Percentiles rank a stretch among this genome's conserved stretches.
Conservation (phyloP, 2,797 vertebrate genomes). For the Xiphophorus birchmanni region DNA sequence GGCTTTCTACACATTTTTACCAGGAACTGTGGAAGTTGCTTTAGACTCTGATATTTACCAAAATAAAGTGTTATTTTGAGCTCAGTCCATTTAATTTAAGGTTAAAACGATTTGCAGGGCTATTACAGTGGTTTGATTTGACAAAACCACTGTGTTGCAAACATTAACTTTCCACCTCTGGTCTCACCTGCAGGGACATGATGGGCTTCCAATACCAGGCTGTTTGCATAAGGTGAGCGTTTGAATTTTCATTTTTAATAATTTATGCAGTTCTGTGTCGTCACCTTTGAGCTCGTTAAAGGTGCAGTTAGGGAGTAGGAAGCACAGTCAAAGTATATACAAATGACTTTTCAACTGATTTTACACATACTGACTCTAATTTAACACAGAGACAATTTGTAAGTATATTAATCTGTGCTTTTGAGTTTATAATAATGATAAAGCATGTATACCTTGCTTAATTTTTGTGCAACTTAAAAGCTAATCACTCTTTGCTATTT, state of each 20-base stretch:
- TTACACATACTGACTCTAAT: slow-evolving; percentile 56
- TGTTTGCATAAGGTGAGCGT: slow-evolving; percentile 94
- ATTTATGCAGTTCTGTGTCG: slow-evolving; percentile 23
- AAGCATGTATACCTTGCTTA: slow-evolving; percentile 21
- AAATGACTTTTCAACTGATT: slow-evolving; percentile 16
- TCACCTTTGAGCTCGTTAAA: slow-evolving; percentile 6
- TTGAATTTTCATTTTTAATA: slow-evolving; percentile 11
- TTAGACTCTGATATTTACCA: not conserved
- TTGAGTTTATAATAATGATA: slow-evolving; percentile 27
- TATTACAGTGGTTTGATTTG: not conserved
- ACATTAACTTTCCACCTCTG: slow-evolving; percentile 14
- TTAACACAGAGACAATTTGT: slow-evolving; percentile 73
- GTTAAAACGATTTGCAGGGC: not conserved
- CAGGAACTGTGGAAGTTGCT: not conserved
- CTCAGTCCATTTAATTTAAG: not conserved
- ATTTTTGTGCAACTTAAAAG: slow-evolving; percentile 31
- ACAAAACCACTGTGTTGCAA: not conserved
- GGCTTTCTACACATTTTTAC: not conserved
- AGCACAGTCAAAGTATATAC: slow-evolving; percentile 13
- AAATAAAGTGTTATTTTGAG: not conserved
- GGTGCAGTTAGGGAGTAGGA: not conserved
- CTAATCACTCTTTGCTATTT: slow-evolving; percentile 51
- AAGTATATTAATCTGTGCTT: slow-evolving; percentile 56
- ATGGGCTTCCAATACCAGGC: slow-evolving; percentile 93
- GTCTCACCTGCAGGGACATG: slow-evolving; percentile 84